A percentile compares a stretch with the other conserved stretches of the same genome.
Evolutionary conservation across 2,797 vertebrate genomes (phyloP).

Genomic region (Crocidura indochinensis): DNA sequence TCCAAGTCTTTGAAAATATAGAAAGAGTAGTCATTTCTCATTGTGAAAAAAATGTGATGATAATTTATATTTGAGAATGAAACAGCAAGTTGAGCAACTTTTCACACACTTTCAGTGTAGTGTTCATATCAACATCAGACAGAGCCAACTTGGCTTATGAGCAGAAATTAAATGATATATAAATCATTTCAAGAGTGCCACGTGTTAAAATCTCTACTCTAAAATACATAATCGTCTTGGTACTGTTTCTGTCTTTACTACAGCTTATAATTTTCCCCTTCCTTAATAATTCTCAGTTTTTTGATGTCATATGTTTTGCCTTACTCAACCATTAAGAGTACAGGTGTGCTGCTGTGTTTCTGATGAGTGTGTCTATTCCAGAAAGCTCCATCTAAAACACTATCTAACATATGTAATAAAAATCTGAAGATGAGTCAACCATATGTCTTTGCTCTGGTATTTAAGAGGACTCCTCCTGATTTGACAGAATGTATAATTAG

Average conservation of each 20-base stretch:
- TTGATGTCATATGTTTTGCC: conserved; percentile 91
- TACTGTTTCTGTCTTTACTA: conserved; percentile 88
- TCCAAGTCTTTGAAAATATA: conserved; percentile 82
- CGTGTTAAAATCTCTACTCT: conserved; percentile 80
- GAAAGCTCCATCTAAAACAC: conserved; percentile 91
- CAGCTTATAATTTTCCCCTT: conserved; percentile 81
- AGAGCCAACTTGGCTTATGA: conserved; percentile 88
- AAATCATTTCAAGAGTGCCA: conserved; percentile 87
- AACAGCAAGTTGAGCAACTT: conserved; percentile 85
- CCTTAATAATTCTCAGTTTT: conserved; percentile 87
- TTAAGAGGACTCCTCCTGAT: conserved; percentile 72
- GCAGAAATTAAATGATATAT: conserved; percentile 88
- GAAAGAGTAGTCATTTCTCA: conserved; percentile 84
- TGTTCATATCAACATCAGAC: conserved; percentile 85
- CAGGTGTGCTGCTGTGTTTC: conserved; percentile 92
- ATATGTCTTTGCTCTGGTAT: conserved; percentile 83
- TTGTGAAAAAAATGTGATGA: conserved; percentile 83
- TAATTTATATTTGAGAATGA: conserved; percentile 86
- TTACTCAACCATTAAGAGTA: conserved; percentile 92
- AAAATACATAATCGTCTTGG: conserved; percentile 83
- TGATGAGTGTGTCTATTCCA: conserved; percentile 92
- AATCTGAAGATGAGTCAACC: conserved; percentile 89
- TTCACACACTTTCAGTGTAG: conserved; percentile 82
- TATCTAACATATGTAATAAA: conserved; percentile 91
- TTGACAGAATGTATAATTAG: conserved; percentile 79